Base-by-base conservation (phyloP, 2,113 vertebrate species). In the Chauna torquata region DNA sequence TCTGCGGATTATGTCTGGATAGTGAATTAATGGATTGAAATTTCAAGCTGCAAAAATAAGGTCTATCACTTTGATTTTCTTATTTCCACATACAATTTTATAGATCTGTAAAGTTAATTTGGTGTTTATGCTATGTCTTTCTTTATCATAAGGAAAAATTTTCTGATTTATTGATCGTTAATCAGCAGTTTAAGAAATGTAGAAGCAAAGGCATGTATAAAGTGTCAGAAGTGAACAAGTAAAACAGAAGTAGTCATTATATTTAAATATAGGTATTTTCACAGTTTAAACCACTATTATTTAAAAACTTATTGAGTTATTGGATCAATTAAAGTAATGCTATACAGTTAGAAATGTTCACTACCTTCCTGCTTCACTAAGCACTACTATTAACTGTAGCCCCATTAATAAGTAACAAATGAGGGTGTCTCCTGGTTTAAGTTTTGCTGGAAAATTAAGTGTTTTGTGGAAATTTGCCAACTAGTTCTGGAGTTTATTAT, bases 151-250 rank as follows among this genome's bases (percentile, higher is more conserved):
- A 77, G 32, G 14, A 84, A 28, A 82, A 50, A 93, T 61, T 49
- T n/a, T 76, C 84, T 80, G 40, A 62, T 78, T 55, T 83, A 75
- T 82, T 90, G 76, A 75, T 72, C 74, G 27, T 88, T 95, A 94
- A 95, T 92, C 93, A 90, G 40, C 30, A 52, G 49, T 23, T 22
- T 76, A 94, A 83, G 24, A 45, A 75, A 62, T 72, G 18, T 62
- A 75, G 82, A 79, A 49, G 38, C 24, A 64, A 55, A 19, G 50
- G 45, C 40, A 82, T 91, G 81, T 87, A 88, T 87, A 71, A 85
- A 88, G 74, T 36, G 38, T 83, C 19, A 68, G 74, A 66, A 8
- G 20, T 49, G 78, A 72, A 69, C 34, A 87, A 92, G 20, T 50
- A 50, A 50, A 50, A 50, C 23, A 50, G 49, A 50, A 23, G 22